Percentiles rank a stretch among this genome's conserved stretches.
Conservation (phyloP, 2,797 vertebrate species). For the Rhinophrynus dorsalis region DNA sequence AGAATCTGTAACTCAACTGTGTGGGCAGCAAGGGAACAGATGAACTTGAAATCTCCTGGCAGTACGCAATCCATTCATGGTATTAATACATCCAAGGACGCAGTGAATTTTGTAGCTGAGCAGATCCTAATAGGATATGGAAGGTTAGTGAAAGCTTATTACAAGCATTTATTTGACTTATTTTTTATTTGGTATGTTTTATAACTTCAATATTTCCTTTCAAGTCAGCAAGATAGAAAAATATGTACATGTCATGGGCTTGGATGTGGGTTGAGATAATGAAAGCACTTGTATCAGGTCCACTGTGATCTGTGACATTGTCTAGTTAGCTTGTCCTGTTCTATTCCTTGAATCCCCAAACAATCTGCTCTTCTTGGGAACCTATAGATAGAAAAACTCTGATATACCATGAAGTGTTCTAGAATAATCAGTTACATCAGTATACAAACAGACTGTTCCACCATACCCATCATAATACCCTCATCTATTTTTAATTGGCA, state of each 20-base stretch:
- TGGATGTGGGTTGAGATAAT: neutral
- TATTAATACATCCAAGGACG: conserved; percentile 31
- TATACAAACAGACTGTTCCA: no score
- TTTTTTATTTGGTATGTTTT: neutral
- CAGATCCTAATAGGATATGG: conserved; percentile 16
- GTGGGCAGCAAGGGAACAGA: conserved; percentile 25
- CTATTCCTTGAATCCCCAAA: no score
- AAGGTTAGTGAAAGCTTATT: conserved; percentile 14
- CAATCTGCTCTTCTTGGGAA: no score
- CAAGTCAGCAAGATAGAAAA: neutral
- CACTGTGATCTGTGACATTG: neutral
- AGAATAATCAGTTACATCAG: no score
- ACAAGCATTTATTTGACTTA: conserved; percentile 16
- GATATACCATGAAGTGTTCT: no score
- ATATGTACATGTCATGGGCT: neutral
- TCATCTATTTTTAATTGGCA: no score
- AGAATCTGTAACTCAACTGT: conserved; percentile 12
- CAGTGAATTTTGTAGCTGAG: conserved; percentile 20
- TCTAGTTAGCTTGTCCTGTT: no score
- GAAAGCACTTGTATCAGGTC: neutral
- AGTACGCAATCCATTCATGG: conserved; percentile 12
- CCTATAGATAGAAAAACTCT: no score
- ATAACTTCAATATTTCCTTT: conserved; percentile 9
- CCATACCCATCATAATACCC: no score
- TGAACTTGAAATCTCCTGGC: conserved; percentile 14